A percentile compares a stretch with the other conserved stretches of the same genome.
Conservation (phyloP, 1,140 invertebrate genomes). For the Drosophila carrolli region DNA sequence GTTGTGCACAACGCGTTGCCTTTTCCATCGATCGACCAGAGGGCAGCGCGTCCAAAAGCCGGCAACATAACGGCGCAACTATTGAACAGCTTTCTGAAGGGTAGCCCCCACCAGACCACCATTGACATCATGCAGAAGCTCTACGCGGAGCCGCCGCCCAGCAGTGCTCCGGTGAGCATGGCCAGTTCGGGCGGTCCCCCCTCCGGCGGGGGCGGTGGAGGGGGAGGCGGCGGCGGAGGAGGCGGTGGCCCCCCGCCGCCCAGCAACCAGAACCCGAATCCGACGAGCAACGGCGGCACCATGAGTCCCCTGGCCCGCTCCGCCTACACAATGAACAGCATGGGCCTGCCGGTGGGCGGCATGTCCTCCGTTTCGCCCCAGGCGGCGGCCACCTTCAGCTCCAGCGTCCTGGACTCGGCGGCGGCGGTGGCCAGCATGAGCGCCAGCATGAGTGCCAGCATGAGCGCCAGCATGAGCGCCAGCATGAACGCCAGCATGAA, state of each 20-base stretch:
- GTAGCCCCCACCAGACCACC: slow-evolving; percentile 83
- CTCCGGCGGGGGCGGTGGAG: slow-evolving; percentile 53
- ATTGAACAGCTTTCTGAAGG: slow-evolving; percentile 83
- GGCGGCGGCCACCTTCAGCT: slow-evolving; percentile 86
- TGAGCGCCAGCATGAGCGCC: slow-evolving; percentile 81
- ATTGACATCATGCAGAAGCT: slow-evolving; percentile 85
- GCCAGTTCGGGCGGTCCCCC: slow-evolving; percentile 67
- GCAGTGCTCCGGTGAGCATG: slow-evolving; percentile 79
- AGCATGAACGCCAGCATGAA: slow-evolving; percentile 78
- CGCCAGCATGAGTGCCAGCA: slow-evolving; percentile 85
- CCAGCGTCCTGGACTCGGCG: slow-evolving; percentile 87
- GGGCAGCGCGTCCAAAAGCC: slow-evolving; percentile 64
- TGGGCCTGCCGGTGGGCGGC: slow-evolving; percentile 90
- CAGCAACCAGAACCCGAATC: slow-evolving; percentile 63
- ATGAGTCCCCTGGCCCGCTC: slow-evolving; percentile 89
- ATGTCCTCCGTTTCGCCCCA: slow-evolving; percentile 89
- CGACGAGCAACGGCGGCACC: slow-evolving; percentile 81
- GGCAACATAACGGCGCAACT: slow-evolving; percentile 84
- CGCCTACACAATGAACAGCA: slow-evolving; percentile 91
- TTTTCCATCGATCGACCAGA: slow-evolving; percentile 36
- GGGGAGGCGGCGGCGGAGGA: slow-evolving; percentile 56
- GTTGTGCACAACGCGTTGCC: slow-evolving; percentile 49
- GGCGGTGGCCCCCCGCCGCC: slow-evolving; percentile 55
- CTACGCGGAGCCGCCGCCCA: slow-evolving; percentile 85
- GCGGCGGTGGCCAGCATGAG: slow-evolving; percentile 87